A percentile compares a stretch with the other conserved stretches of the same genome.
Evolutionary conservation across 2,888 invertebrate species (phyloP).

Genomic region (Cantharis flavilabris): DNA sequence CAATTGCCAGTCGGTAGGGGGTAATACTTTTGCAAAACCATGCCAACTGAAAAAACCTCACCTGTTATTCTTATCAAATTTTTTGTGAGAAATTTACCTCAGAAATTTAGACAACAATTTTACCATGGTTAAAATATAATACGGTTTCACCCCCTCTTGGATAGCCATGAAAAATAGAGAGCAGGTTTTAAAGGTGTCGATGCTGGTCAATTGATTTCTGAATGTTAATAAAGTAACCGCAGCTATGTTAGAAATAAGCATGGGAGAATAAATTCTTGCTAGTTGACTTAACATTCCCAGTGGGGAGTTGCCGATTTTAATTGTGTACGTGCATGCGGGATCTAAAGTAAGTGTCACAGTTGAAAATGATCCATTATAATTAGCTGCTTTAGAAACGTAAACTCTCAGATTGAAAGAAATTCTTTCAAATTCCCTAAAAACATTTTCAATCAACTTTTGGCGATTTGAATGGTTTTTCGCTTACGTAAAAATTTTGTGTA

Average conservation of each 20-base stretch:
- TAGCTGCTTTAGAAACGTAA: constrained; percentile 60
- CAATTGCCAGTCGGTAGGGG: constrained; percentile 45
- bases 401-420: constrained; percentile 64
- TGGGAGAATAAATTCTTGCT: constrained; percentile 67
- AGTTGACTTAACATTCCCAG: constrained; percentile 66
- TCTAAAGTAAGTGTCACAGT: constrained; percentile 68
- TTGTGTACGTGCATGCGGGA: constrained; percentile 70
- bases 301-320: constrained; percentile 64
- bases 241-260: constrained; percentile 68
- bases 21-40: constrained; percentile 33
- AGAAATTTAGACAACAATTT: constrained; percentile 57
- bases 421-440: constrained; percentile 53
- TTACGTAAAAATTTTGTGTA: constrained; percentile 66
- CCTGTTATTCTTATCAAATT: not conserved
- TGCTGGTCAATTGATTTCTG: constrained; percentile 58
- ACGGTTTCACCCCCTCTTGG: constrained; percentile 64
- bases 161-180: constrained; percentile 63
- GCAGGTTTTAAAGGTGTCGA: constrained; percentile 53
- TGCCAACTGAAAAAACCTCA: constrained; percentile 17
- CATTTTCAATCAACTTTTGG: not conserved
- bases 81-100: constrained; percentile 54
- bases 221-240: constrained; percentile 67
- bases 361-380: constrained; percentile 55
- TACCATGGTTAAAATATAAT: constrained; percentile 59
- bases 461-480: constrained; percentile 38